Evolutionary conservation across 2,888 invertebrate genomes (phyloP).

Genomic region (Crioceris asparagi): DNA sequence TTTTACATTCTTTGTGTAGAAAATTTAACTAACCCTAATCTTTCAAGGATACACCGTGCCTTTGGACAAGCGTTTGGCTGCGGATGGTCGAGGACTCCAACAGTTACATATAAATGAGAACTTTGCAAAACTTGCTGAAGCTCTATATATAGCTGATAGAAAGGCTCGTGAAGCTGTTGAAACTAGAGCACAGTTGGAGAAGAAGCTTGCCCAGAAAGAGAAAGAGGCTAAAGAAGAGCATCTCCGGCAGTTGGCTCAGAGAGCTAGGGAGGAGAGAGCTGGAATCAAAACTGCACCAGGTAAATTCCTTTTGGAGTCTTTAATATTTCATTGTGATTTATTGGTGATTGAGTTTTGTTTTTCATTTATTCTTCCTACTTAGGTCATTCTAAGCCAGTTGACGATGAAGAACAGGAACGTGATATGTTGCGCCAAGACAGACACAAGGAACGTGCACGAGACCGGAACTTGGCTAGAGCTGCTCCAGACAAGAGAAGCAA

Average conservation of each 20-base stretch:
- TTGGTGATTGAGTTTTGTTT: no score
- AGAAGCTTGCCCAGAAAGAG: constrained; percentile 93
- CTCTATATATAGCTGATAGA: constrained; percentile 90
- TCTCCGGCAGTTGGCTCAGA: constrained; percentile 83
- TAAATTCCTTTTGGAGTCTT: no score
- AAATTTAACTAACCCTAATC: no score
- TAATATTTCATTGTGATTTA: neutral
- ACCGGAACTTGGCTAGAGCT: constrained; percentile 84
- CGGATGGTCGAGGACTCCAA: constrained; percentile 95
- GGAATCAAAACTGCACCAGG: constrained; percentile 49
- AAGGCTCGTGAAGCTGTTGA: constrained; percentile 98
- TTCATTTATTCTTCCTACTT: no score
- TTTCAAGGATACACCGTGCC: constrained; percentile 80
- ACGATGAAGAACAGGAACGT: constrained; percentile 68
- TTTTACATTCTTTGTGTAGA: no score
- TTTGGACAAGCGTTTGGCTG: constrained; percentile 92
- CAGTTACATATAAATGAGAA: constrained; percentile 98
- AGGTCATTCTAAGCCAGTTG: constrained; percentile 17
- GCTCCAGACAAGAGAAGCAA: constrained; percentile 91
- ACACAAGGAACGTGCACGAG: constrained; percentile 83
- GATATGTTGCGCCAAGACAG: constrained; percentile 81
- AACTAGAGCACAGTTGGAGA: constrained; percentile 89
- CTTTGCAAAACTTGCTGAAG: constrained; percentile 96
- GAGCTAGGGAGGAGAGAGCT: constrained; percentile 90
- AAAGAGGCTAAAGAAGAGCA: constrained; percentile 97